phyloP scores from a whole-genome alignment of 1,140 invertebrate species.

The Popillia japonica region DNA sequence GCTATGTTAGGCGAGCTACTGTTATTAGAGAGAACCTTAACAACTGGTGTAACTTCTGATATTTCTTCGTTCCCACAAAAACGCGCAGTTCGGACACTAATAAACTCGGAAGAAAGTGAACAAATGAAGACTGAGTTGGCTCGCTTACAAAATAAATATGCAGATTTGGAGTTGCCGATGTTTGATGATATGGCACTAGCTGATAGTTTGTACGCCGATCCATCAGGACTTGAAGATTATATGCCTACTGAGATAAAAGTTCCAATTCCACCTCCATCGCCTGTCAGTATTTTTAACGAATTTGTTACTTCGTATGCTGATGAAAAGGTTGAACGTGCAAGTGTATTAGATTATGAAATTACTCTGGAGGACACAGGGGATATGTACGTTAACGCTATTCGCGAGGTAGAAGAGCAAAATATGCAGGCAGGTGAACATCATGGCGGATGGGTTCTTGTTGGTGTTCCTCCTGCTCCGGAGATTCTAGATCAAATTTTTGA shows the following conservation, averaged over 20 bases:
- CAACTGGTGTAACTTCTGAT: not conserved
- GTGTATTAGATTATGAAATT: conserved; percentile 57
- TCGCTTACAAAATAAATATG: conserved; percentile 40
- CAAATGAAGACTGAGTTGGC: not conserved
- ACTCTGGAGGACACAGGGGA: conserved; percentile 49
- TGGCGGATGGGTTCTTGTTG: conserved; percentile 68
- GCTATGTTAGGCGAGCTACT: not conserved
- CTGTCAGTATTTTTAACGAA: conserved; percentile 50
- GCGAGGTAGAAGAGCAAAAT: conserved; percentile 57
- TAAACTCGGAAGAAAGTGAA: not conserved
- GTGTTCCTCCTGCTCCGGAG: conserved; percentile 62
- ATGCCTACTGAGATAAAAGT: conserved; percentile 49
- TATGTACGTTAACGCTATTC: conserved; percentile 59
- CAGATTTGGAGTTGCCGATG: conserved; percentile 42
- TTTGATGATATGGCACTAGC: conserved; percentile 38
- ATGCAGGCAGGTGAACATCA: conserved; percentile 48
- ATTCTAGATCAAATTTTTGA: conserved; percentile 60
- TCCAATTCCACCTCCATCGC: conserved; percentile 40
- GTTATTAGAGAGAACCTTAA: conserved; percentile 40
- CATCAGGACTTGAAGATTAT: conserved; percentile 40
- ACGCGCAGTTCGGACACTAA: not conserved
- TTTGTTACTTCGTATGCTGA: conserved; percentile 55
- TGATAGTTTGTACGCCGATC: conserved; percentile 45
- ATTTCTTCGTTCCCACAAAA: conserved; percentile 15
- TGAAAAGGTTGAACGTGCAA: conserved; percentile 58